Percentiles rank a stretch among this genome's conserved stretches.
Evolutionary conservation across 2,888 invertebrate species (phyloP).

Genomic region (Amblyjoppa proteus): DNA sequence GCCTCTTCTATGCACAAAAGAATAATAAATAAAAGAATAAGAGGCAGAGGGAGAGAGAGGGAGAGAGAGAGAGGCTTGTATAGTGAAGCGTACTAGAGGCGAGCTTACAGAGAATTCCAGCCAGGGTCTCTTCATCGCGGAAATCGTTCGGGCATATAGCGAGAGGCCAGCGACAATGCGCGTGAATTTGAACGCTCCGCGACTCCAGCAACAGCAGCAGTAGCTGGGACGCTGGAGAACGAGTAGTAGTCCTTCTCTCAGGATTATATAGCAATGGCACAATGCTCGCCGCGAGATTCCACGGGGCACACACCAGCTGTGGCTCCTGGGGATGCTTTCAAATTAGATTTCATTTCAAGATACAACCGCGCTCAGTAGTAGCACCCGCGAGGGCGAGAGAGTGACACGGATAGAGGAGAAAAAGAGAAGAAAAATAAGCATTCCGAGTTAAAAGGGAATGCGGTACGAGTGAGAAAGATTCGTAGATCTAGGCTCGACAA

Average conservation of each 20-base stretch:
- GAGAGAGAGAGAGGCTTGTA: background rate
- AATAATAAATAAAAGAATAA: constrained; percentile 32
- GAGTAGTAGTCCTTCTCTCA: constrained; percentile 39
- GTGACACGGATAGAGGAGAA: constrained; percentile 29
- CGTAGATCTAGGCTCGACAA: constrained; percentile 54
- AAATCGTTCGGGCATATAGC: constrained; percentile 35
- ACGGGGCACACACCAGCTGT: constrained; percentile 65
- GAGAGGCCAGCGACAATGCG: constrained; percentile 42
- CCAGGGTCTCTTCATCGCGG: background rate
- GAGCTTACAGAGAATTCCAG: constrained; percentile 8
- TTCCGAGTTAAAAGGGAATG: constrained; percentile 26
- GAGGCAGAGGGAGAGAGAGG: background rate
- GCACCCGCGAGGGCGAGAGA: background rate
- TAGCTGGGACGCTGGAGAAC: constrained; percentile 3
- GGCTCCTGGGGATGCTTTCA: constrained; percentile 74
- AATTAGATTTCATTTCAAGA: constrained; percentile 74
- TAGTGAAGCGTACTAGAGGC: constrained; percentile 3
- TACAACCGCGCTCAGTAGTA: constrained; percentile 5
- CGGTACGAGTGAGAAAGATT: constrained; percentile 12
- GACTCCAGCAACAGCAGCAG: constrained; percentile 13
- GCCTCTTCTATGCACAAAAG: constrained; percentile 36
- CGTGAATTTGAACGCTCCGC: constrained; percentile 45
- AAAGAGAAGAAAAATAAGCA: constrained; percentile 49
- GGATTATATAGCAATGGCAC: constrained; percentile 55
- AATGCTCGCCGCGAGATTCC: constrained; percentile 52